Evolutionary conservation across 2,888 invertebrate species (phyloP).

Genomic region (Stenchaetothrips biformis): DNA sequence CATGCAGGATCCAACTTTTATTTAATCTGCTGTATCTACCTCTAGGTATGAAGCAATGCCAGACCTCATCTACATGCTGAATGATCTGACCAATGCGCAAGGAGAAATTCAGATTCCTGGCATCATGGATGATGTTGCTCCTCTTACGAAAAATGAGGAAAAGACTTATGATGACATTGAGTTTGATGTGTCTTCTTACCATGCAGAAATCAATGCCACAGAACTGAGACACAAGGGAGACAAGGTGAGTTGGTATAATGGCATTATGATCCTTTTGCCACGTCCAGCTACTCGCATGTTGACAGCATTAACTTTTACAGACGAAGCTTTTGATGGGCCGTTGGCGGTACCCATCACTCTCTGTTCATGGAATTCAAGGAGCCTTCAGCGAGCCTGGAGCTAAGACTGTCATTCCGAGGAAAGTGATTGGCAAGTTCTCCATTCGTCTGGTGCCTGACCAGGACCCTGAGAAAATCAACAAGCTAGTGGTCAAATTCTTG

Average conservation of each 20-base stretch:
- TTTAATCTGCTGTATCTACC: background rate
- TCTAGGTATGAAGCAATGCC: conserved; percentile 68
- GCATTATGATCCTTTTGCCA: background rate
- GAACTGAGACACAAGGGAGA: conserved; percentile 38
- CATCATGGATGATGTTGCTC: conserved; percentile 67
- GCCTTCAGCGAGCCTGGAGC: conserved; percentile 90
- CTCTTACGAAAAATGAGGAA: conserved; percentile 48
- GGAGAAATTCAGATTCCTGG: conserved; percentile 82
- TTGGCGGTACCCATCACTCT: conserved; percentile 91
- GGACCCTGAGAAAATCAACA: conserved; percentile 74
- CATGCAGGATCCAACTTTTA: background rate
- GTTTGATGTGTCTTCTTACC: conserved; percentile 50
- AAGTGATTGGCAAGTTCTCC: conserved; percentile 95
- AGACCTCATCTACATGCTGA: conserved; percentile 82
- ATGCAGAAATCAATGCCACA: conserved; percentile 38
- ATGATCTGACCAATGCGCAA: conserved; percentile 75
- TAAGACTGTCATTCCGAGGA: conserved; percentile 91
- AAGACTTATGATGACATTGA: conserved; percentile 53
- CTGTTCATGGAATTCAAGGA: conserved; percentile 92
- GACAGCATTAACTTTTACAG: conserved; percentile 40
- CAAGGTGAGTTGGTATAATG: conserved; percentile 33
- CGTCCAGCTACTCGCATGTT: background rate
- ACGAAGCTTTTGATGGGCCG: conserved; percentile 84
- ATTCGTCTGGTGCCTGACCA: conserved; percentile 95
- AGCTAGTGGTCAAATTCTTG: conserved; percentile 71